A percentile compares a stretch with the other conserved stretches of the same genome.
These are phyloP conservation scores for Plectropomus leopardus DNA, from an alignment of 2,113 vertebrate genomes.

Conservation along the genomic window DNA sequence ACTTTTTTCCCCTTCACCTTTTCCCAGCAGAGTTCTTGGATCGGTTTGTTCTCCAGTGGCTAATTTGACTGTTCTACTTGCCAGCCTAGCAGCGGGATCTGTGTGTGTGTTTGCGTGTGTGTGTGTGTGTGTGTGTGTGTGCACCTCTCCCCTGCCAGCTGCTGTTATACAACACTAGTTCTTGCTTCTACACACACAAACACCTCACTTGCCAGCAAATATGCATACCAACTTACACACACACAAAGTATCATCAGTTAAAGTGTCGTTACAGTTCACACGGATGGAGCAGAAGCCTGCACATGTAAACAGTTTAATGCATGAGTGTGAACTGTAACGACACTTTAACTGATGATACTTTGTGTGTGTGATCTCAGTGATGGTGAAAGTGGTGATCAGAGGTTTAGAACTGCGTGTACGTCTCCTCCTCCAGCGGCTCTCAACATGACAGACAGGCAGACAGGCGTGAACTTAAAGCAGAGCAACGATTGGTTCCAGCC, in stretches of 20 bases:
- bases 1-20: slow-evolving; percentile 57
- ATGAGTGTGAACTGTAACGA: slow-evolving; percentile 11
- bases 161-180: slow-evolving; percentile 79
- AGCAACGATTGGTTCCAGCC: slow-evolving; percentile 78
- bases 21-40: slow-evolving; percentile 72
- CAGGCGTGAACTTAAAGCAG: slow-evolving; percentile 69
- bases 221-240: slow-evolving; percentile 26
- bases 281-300: too few relatives aligned
- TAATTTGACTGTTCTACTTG: slow-evolving; percentile 84
- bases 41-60: slow-evolving; percentile 78
- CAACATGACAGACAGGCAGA: slow-evolving; percentile 58
- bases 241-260: slow-evolving; percentile 29
- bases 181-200: slow-evolving; percentile 72
- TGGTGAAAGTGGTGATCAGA: slow-evolving; percentile 26
- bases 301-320: too few relatives aligned
- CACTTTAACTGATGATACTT: slow-evolving; percentile 27
- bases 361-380: slow-evolving; percentile 10
- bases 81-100: slow-evolving; percentile 71
- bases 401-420: slow-evolving; percentile 26
- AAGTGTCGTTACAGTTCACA: slow-evolving; percentile 14
- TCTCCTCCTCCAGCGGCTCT: slow-evolving; percentile 57
- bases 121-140: slow-evolving; percentile 57
- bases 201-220: slow-evolving; percentile 66
- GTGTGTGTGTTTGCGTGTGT: slow-evolving; percentile 39
- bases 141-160: slow-evolving; percentile 73